Evolutionary conservation across 2,797 vertebrate species (phyloP).

Genomic region (Scolopax bukidnonensis): DNA sequence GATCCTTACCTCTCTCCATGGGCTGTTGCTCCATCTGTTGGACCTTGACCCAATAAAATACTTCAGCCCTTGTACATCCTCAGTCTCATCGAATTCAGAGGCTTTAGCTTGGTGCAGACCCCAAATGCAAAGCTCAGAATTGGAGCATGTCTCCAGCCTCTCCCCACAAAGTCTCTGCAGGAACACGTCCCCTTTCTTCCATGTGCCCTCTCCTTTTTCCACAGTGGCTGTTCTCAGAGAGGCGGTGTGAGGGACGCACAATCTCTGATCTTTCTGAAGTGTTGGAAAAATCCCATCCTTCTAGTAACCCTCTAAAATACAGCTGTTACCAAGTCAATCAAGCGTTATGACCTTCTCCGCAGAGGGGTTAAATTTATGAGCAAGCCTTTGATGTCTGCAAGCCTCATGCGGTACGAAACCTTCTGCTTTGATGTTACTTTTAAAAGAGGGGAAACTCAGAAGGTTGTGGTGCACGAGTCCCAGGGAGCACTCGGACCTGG

Average conservation of each 20-base stretch:
- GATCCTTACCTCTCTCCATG: not conserved
- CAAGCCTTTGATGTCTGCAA: conserved; percentile 37
- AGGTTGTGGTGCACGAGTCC: not conserved
- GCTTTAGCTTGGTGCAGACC: not conserved
- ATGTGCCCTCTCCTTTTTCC: not conserved
- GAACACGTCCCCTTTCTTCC: not conserved
- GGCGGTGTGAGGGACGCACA: not conserved
- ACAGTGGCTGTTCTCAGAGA: not conserved
- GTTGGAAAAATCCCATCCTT: not conserved
- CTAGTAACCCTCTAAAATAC: not conserved
- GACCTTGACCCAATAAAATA: not conserved
- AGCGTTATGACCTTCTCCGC: not conserved
- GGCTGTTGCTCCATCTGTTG: not conserved
- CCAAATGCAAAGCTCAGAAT: not conserved
- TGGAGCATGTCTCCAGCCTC: not conserved
- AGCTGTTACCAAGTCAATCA: not conserved
- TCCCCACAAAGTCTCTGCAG: not conserved
- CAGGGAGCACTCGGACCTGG: not conserved
- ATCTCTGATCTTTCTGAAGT: not conserved
- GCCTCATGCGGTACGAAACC: not conserved
- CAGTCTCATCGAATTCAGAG: not conserved
- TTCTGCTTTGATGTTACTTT: conserved; percentile 30
- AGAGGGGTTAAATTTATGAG: not conserved
- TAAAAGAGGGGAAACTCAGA: not conserved
- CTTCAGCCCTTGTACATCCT: not conserved